Evolutionary conservation across 2,797 vertebrate genomes (phyloP).

Genomic region (Leuciscus waleckii): DNA sequence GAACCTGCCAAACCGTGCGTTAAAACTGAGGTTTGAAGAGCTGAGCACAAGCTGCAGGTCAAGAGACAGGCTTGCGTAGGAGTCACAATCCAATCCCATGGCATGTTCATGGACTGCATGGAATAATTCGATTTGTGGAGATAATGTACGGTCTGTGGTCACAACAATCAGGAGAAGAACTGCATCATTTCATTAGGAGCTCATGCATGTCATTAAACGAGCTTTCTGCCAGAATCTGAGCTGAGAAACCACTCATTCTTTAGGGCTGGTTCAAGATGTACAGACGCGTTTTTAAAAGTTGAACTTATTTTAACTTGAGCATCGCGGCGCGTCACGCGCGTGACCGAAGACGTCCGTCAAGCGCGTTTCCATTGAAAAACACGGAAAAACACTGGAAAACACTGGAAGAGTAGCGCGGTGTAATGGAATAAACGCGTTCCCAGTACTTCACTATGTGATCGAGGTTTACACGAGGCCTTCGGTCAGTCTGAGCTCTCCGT

Average conservation of each 20-base stretch:
- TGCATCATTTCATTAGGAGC: slow-evolving; percentile 51
- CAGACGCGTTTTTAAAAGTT: no score
- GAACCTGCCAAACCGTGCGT: background rate
- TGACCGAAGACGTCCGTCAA: no score
- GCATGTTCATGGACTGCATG: background rate
- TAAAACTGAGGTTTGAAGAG: background rate
- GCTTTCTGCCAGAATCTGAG: background rate
- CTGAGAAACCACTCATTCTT: no score
- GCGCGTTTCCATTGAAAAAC: no score
- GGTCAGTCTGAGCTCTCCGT: background rate
- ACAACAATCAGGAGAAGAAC: background rate
- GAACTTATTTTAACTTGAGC: no score
- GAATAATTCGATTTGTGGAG: slow-evolving; percentile 2
- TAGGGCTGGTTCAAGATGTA: no score
- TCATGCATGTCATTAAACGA: slow-evolving; percentile 20
- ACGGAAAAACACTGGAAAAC: no score
- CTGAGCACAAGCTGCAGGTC: background rate
- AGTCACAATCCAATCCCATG: background rate
- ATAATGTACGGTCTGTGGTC: background rate
- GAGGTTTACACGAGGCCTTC: no score
- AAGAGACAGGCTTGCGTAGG: background rate
- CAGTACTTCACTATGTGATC: no score
- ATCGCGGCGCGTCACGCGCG: no score
- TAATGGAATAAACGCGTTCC: no score
- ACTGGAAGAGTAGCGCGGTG: fast-evolving